Evolutionary conservation across 2,797 vertebrate genomes (phyloP).

Genomic region (Austrolebias charrua): DNA sequence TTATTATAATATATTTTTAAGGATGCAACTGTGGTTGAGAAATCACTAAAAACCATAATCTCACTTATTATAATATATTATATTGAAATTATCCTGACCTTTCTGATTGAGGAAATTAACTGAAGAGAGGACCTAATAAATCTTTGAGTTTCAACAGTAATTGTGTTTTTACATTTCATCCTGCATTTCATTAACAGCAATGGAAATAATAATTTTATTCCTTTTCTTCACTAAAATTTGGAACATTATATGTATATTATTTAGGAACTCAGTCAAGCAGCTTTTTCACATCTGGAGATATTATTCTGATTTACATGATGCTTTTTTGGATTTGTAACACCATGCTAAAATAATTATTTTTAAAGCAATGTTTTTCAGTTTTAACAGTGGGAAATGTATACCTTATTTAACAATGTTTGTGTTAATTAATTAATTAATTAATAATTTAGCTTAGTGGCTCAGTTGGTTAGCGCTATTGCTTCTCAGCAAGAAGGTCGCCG

Average conservation of each 20-base stretch:
- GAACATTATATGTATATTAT: no score
- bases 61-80: slow-evolving; percentile 34
- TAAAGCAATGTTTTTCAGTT: slow-evolving; percentile 20
- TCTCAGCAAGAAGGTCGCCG: no score
- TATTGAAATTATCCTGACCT: slow-evolving; percentile 35
- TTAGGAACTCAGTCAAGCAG: slow-evolving; percentile 12
- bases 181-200: neutral
- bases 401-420: no score
- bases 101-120: slow-evolving; percentile 20
- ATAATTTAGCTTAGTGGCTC: no score
- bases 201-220: slow-evolving; percentile 1
- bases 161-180: neutral
- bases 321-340: slow-evolving; percentile 37
- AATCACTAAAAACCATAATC: slow-evolving; percentile 37
- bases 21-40: slow-evolving; percentile 31
- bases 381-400: slow-evolving; percentile 25
- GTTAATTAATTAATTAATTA: no score
- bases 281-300: slow-evolving; percentile 35
- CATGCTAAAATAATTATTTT: slow-evolving; percentile 41
- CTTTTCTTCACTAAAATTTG: no score
- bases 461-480: no score
- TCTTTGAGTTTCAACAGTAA: slow-evolving; percentile 4
- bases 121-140: slow-evolving; percentile 7
- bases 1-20: no score
- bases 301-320: slow-evolving; percentile 29